Percentiles rank a stretch among this genome's conserved stretches.
Evolutionary conservation across 2,113 vertebrate genomes (phyloP).

Genomic region (Melanerpes aurifrons): DNA sequence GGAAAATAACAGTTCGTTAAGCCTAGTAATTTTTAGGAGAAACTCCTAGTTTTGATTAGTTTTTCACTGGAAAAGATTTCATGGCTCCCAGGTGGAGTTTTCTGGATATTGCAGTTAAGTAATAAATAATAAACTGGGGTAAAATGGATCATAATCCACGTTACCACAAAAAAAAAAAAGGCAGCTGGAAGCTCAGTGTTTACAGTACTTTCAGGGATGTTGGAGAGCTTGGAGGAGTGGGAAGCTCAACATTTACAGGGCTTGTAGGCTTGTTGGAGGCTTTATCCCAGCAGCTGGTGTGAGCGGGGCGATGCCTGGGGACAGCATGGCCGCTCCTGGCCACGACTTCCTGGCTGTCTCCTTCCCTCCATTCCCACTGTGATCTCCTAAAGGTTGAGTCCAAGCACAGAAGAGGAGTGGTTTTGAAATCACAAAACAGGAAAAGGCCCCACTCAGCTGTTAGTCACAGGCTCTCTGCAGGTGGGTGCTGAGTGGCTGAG

Average conservation of each 20-base stretch:
- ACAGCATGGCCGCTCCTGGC: not conserved
- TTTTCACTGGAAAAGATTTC: not conserved
- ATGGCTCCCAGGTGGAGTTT: not conserved
- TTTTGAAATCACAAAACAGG: not conserved
- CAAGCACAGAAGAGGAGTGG: not conserved
- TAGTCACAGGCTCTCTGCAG: not conserved
- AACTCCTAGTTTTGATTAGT: not conserved
- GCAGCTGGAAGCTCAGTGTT: not conserved
- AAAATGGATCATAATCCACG: not conserved
- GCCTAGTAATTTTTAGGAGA: not conserved
- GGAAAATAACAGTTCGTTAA: not conserved
- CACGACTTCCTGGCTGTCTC: not conserved
- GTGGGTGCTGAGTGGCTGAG: not conserved
- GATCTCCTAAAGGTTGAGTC: not conserved
- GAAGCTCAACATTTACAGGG: not conserved
- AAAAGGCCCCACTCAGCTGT: not conserved
- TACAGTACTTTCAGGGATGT: not conserved
- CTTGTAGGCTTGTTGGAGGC: not conserved
- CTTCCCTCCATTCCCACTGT: not conserved
- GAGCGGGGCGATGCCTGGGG: fast-evolving
- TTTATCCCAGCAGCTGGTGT: not conserved
- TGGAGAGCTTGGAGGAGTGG: not conserved
- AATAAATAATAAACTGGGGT: not conserved
- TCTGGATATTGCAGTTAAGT: not conserved
- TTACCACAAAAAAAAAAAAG: not conserved